Base-by-base conservation (phyloP, 2,113 vertebrate species). In the Conger conger region DNA sequence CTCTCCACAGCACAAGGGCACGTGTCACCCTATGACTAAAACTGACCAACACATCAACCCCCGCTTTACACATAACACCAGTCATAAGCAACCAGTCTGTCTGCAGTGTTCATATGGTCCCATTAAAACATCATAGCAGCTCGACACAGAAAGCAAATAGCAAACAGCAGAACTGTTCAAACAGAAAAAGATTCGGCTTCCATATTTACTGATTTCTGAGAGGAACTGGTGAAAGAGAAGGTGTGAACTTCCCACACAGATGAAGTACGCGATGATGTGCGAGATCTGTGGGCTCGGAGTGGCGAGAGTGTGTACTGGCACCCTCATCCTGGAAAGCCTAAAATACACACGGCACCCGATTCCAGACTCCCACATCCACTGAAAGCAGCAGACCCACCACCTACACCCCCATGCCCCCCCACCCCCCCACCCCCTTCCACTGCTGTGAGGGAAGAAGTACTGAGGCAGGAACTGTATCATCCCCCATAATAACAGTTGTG, bases 301-400 rank as follows among this genome's bases (percentile, higher is more conserved):
- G 37, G 13, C 4, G 5, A 4, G 36, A 8, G 18, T 37, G 82
- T 13, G 57, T 42, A 11, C 38, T 18, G 68, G 42, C 54, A 40
- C 9, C 36, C 20, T 11, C 35, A 37, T 68, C 36, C 42, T 53
- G 73, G 40, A 78, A 18, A 8, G 20, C 3, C 23, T 18, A 53
- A 77, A 83, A 81, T 50, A 81, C 13, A 33, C 13, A 50, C 9
- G 7, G 42, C 37, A 35, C 20, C 30, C 13, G 37, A 68, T 18
- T 42, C 42, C 68, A 37, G 40, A 77, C 73, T 16, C 82, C 73
- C 76, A 83, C 68, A 83, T 27, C 57, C 18, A 60, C 57, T 60
- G 57, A 50, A 50, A 50, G 57, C 57, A 9, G 18, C 57, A 60
- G 15, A 38, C 9, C 79, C 79, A n/a, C n/a, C n/a, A 8, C 45